These are phyloP conservation scores for Isaurus tuberculatus DNA, from an alignment of 92 coral and sea anemone species.

Conservation along the genomic window DNA sequence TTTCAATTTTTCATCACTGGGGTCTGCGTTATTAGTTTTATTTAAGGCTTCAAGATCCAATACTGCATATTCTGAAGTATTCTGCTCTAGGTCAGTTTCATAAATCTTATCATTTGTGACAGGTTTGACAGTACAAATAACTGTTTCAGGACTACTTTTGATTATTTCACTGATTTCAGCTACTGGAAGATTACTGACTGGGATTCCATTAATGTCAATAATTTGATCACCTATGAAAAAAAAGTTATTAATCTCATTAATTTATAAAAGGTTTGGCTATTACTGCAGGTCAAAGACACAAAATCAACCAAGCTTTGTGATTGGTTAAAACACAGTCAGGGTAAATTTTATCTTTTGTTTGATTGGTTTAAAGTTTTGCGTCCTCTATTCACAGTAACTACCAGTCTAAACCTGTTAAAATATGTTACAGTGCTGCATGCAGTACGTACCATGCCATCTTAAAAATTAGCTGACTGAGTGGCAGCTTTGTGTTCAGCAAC, in stretches of 20 bases:
- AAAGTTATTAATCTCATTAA: not conserved
- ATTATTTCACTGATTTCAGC: conserved; percentile 91
- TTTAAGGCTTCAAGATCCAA: conserved; percentile 82
- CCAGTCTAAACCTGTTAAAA: no score
- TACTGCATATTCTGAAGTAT: conserved; percentile 86
- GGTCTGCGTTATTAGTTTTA: conserved; percentile 46
- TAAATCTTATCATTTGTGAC: conserved; percentile 82
- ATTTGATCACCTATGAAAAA: conserved; percentile 85
- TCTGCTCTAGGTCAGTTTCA: conserved; percentile 64
- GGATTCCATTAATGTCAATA: conserved; percentile 92
- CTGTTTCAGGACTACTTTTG: conserved; percentile 79
- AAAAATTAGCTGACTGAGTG: no score
- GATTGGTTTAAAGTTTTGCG: no score
- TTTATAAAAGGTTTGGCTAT: no score
- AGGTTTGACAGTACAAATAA: conserved; percentile 92
- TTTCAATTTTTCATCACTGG: conserved; percentile 46
- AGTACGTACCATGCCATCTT: no score
- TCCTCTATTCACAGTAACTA: no score
- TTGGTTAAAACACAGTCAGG: no score
- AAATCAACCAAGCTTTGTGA: no score
- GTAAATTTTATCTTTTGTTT: no score
- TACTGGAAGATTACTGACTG: conserved; percentile 77
- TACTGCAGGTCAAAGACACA: no score
- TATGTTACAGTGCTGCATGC: no score
- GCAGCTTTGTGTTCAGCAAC: no score